phyloP scores from a whole-genome alignment of 2,113 vertebrate species.

The Anguilla rostrata region DNA sequence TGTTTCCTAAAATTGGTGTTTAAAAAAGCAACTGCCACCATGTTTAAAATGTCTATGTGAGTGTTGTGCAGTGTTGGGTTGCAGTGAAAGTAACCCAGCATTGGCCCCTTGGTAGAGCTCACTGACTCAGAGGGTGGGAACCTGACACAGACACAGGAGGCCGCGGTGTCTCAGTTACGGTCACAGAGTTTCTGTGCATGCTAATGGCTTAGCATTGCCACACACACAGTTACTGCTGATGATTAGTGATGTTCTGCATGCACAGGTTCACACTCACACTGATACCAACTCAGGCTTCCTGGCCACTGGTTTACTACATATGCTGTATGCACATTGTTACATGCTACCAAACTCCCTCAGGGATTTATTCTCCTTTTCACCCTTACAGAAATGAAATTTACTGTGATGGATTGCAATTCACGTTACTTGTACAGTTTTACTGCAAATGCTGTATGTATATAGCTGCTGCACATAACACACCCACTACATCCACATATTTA shows the following conservation, averaged over 20 bases:
- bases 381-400: no score
- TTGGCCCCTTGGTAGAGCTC: not conserved
- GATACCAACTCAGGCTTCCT: no score
- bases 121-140: not conserved
- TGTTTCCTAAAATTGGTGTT: not conserved
- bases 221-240: not conserved
- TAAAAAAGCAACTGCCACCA: not conserved
- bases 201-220: not conserved
- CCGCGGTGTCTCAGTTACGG: not conserved
- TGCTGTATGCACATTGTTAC: no score
- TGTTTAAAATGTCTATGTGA: not conserved
- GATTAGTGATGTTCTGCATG: no score
- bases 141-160: conserved; percentile 22
- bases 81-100: conserved; percentile 15
- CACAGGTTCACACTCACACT: no score
- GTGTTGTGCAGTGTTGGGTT: not conserved
- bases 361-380: no score
- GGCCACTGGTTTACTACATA: no score
- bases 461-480: no score
- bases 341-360: no score
- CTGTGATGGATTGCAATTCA: not conserved
- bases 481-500: no score
- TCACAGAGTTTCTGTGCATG: not conserved
- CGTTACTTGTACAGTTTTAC: not conserved
- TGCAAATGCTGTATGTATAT: no score